Base-by-base conservation (phyloP, 2,113 vertebrate species). In the Parotia lawesii region DNA sequence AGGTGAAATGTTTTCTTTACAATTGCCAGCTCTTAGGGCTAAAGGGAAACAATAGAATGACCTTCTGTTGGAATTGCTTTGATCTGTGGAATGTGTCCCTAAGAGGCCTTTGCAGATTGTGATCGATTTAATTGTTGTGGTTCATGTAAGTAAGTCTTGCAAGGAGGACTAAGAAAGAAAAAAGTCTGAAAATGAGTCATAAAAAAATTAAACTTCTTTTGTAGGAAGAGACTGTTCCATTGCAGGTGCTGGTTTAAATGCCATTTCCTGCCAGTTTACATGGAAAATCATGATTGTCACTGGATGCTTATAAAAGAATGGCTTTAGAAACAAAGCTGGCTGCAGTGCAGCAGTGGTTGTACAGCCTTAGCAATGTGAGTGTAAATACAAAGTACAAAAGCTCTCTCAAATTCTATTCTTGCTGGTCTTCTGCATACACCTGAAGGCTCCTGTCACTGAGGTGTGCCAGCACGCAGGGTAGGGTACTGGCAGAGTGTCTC, bases 11-110 rank as follows among this genome's bases (percentile, higher is more conserved):
- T 64, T 93, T 83, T 61, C 27, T 54, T 77, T 87, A 33, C 28
- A 57, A 15, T 53, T 83, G 12, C n/a, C n/a, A 45, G 6, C 38
- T 80, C 38, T 85, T 88, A 47, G 9, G 29, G 45, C 25, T 84
- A 66, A 87, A 44, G 61, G 23, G 53, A 74, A 93, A 85, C 87
- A 93, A 93, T 47, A 88, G 75, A 53, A 56, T 62, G 35, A 51
- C 74, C 35, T 84, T 50, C 20, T 44, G 64, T 44, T 88, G 64
- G 69, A 93, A 77, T 86, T 83, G 33, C 92, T 94, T 94, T 95
- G 96, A 87, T 96, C 47, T 90, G 40, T 83, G 91, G 73, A 93
- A 85, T 72, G 62, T 89, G 51, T 94, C 62, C 51, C 58, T 88
- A 25, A 66, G 85, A 95, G 31, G 40, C 14, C 48, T 89, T 66